A percentile compares a stretch with the other conserved stretches of the same genome.
phyloP scores from a whole-genome alignment of 2,888 invertebrate genomes.

The Lycaena phlaeas region DNA sequence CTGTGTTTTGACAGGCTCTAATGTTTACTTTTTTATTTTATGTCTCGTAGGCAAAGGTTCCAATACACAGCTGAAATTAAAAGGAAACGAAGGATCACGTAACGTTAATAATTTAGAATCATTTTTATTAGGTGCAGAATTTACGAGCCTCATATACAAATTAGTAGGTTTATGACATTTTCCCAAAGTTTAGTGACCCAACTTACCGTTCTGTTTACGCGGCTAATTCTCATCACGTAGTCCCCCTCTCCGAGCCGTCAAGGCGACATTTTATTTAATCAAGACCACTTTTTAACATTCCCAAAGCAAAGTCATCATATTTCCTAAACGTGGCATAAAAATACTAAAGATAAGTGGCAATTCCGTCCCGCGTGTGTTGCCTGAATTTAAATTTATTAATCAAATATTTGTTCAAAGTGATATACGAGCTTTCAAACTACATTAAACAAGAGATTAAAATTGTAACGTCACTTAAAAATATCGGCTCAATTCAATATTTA shows the following conservation, averaged over 20 bases:
- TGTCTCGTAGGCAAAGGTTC: too few species aligned
- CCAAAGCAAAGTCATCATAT: constrained; percentile 43
- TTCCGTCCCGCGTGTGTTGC: constrained; percentile 30
- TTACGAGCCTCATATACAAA: constrained; percentile 1
- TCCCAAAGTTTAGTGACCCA: constrained; percentile 27
- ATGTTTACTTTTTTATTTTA: too few species aligned
- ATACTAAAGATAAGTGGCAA: constrained; percentile 30
- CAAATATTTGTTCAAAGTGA: too few species aligned
- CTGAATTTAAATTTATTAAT: constrained; percentile 20
- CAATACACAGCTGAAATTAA: too few species aligned
- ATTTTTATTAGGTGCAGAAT: too few species aligned
- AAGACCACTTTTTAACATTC: constrained; percentile 68
- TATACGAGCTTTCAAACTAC: too few species aligned
- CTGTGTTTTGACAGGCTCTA: too few species aligned
- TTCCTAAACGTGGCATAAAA: constrained; percentile 34
- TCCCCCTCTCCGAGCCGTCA: constrained; percentile 27
- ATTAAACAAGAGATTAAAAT: too few species aligned
- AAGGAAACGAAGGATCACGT: too few species aligned
- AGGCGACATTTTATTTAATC: constrained; percentile 67
- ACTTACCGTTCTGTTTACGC: constrained; percentile 34
- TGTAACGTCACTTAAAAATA: too few species aligned
- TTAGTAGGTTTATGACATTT: constrained; percentile 17
- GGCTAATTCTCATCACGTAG: constrained; percentile 50
- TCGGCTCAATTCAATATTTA: too few species aligned
- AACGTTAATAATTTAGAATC: too few species aligned